Evolutionary conservation across 1,140 invertebrate genomes (phyloP), one percentile per base, ranked within the genome.

Genomic region (Frieseomelitta varia): DNA sequence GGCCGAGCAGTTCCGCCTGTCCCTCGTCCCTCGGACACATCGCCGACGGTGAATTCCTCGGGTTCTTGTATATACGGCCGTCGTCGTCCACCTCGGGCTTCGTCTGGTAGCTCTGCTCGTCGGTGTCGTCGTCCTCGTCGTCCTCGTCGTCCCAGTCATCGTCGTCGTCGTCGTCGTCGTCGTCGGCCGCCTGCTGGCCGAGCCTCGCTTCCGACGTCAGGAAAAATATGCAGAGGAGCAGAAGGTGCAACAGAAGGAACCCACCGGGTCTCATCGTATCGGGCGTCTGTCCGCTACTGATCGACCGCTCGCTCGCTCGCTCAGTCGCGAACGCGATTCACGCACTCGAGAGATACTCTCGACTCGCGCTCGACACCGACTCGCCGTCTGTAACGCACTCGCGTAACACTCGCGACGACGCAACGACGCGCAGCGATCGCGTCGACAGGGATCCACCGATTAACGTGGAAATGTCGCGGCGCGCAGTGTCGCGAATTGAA

Each of bases 11-110:
- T 11, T 90, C 86, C 2, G 96, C 97, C 87, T 97, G 96, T 84
- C 96, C 97, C 92, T 98, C 97, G 91, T 98, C 97, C 10, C 98
- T 93, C 0, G 98, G 98, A 92, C 98, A 98, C 69, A 96, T 95
- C 0, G 96, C 96, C 17, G 97, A 98, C 6, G 98, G 98, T 0
- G 97, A 98, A 93, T 98, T 98, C 82, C 98, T 95, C 0, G 98
- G 98, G 94, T 98, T 98, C 93, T 98, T 98, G 94, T 98, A 98
- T 27, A 98, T 96, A 4, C 97, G 95, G 4, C 97, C 96, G 85
- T 97, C 97, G 84, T 97, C 97, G 82, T 97, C 96, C 14, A 96
- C 95, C 88, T 97, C 96, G 3, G 94, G 88, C 30, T 87, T 93
- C 0, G 94, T 94, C 6, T 96, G 95, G 12, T 95, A 95, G 73